Evolutionary conservation across 2,888 invertebrate genomes (phyloP), one percentile per base, ranked within the genome.

Genomic region (Brachyptera putata): DNA sequence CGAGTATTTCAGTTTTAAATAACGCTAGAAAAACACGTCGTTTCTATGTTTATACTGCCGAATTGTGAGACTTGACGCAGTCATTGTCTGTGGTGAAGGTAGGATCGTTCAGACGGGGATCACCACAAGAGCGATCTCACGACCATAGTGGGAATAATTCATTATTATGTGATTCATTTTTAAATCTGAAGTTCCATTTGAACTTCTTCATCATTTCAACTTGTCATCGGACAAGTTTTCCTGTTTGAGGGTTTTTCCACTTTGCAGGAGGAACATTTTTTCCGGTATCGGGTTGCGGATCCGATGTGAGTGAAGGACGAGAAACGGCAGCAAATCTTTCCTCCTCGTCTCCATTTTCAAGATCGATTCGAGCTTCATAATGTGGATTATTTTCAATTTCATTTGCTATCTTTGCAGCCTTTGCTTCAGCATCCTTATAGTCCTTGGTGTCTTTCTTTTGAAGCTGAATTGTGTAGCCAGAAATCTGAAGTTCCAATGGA

Each of bases 291-390:
- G 61, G 62, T 57, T 66, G 61, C 61, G 68, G 61, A 62, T 68
- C 68, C 60, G 67, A 55, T 56, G 64, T 60, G 18, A 65, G 62
- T 34, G 60, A 60, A 4, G 87, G 85, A 56, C 90, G 79, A 63
- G 84, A 81, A 16, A 95, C 96, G 11, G 95, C 89, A 55, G 95
- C 93, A 77, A 84, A 95, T 60, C 72, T 71, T 64, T 91, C 86
- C 74, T 95, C 95, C 71, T 94, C 94, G 71, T 94, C 93, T 0
- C 92, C 95, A 76, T 96, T 96, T 77, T 96, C 95, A 34, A 95
- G 74, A 67, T 91, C 92, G 53, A 88, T 80, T 65, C 92, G 84
- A 36, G 87, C 86, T 72, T 88, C 89, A 72, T 93, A 91, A 58
- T 83, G 79, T 1, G 91, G 88, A 70, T 89, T 89, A 70, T 81